Evolutionary conservation across 2,888 invertebrate genomes (phyloP), one percentile per base, ranked within the genome.

Genomic region (Oxycera nigricornis): DNA sequence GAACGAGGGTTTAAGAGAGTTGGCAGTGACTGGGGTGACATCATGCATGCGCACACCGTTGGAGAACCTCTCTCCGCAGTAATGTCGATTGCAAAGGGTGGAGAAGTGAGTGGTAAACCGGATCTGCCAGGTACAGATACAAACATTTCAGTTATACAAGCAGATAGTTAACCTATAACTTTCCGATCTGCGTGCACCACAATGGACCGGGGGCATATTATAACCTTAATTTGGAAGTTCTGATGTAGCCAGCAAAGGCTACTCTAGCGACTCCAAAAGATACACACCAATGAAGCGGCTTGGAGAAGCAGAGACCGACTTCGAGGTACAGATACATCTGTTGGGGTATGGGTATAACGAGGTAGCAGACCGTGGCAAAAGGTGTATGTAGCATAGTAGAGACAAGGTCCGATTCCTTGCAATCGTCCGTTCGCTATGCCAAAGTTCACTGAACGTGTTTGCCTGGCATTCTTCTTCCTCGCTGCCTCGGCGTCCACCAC

Each of bases 371-470:
- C n/a, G n/a, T n/a, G n/a, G n/a, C n/a, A n/a, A n/a, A n/a, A n/a
- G n/a, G n/a, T n/a, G n/a, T n/a, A n/a, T n/a, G n/a, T n/a, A n/a
- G n/a, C n/a, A n/a, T n/a, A n/a, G n/a, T n/a, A n/a, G 52, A 52
- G 7, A 17, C 52, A 24, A 2, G n/a, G n/a, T 50, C 4, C 30
- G 39, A 68, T 20, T 50, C 22, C 14, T n/a, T 26, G 52, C 52
- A 24, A 14, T 3, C 14, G 3, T 7, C 24, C 26, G 65, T 24
- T 30, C 28, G 52, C 26, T 70, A 26, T 70, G 52, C 70, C 55
- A 70, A 70, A 70, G 70, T 70, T 70, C 70, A 70, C 52, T 70
- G 70, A 70, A 70, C 70, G 70, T 70, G 22, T 52, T 28, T 70
- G 31, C 55, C 24, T 52, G 31, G 39, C 26, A 39, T 39, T 39